Evolutionary conservation across 2,888 invertebrate genomes (phyloP).

Genomic region (Epirrita christyi): DNA sequence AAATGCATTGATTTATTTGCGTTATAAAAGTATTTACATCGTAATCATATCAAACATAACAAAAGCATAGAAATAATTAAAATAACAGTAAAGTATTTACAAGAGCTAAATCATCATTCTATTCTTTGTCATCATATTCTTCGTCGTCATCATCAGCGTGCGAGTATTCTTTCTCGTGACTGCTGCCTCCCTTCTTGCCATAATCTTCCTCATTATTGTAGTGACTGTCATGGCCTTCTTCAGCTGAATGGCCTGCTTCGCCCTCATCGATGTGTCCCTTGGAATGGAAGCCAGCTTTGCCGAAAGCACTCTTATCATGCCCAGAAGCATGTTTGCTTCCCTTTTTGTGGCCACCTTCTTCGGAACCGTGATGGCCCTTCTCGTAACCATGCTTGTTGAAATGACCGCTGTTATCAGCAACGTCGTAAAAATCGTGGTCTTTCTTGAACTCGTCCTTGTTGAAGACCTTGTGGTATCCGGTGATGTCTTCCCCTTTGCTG

Average conservation of each 20-base stretch:
- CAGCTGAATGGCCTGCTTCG: constrained; percentile 82
- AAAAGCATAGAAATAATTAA: constrained; percentile 59
- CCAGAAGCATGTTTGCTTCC: constrained; percentile 83
- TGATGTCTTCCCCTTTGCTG: constrained; percentile 89
- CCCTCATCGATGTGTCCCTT: constrained; percentile 83
- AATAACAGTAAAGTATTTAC: constrained; percentile 57
- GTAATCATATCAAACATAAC: constrained; percentile 72
- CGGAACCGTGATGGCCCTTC: constrained; percentile 81
- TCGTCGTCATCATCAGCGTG: constrained; percentile 67
- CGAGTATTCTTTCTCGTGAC: constrained; percentile 74
- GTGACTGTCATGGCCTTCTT: constrained; percentile 83
- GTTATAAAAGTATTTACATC: constrained; percentile 67
- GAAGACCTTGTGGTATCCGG: constrained; percentile 89
- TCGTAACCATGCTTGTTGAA: constrained; percentile 86
- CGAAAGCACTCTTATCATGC: constrained; percentile 78
- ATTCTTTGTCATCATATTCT: constrained; percentile 52
- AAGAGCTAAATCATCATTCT: constrained; percentile 46
- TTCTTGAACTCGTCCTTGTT: constrained; percentile 92
- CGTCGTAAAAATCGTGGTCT: constrained; percentile 91
- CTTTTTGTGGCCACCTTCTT: constrained; percentile 83
- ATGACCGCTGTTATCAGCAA: constrained; percentile 87
- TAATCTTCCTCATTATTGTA: constrained; percentile 82
- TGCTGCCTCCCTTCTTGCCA: constrained; percentile 79
- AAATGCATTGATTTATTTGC: constrained; percentile 54
- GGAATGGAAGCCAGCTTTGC: constrained; percentile 84